Percentiles rank a stretch among this genome's conserved stretches.
Conservation (phyloP, 2,797 vertebrate genomes). For the Cuniculus paca region DNA sequence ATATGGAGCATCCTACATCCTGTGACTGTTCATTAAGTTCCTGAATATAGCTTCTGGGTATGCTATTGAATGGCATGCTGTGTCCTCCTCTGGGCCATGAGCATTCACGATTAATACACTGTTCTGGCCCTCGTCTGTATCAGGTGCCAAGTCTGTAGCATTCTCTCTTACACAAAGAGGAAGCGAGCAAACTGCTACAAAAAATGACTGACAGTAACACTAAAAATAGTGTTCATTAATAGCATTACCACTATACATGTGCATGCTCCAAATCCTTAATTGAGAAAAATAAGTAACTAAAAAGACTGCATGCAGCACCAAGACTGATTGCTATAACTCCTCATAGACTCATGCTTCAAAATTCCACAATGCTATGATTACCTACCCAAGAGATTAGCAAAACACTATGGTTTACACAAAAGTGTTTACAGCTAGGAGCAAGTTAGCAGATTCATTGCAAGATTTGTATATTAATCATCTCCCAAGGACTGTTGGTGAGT, state of each 20-base stretch:
- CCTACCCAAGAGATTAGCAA: background rate
- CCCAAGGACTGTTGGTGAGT: background rate
- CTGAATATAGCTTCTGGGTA: background rate
- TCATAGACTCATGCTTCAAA: background rate
- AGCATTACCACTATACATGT: background rate
- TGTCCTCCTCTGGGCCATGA: background rate
- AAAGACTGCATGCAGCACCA: too few species aligned
- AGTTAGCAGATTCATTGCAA: background rate
- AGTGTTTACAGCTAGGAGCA: background rate
- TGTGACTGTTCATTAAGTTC: background rate
- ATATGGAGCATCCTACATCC: background rate
- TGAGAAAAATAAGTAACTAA: background rate
- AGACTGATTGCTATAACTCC: background rate
- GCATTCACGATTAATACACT: background rate
- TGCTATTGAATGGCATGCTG: fast-evolving
- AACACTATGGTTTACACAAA: background rate
- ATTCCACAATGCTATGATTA: background rate
- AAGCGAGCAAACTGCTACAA: background rate
- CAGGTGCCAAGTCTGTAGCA: too few species aligned
- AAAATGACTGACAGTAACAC: background rate
- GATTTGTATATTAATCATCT: background rate
- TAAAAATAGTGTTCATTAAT: background rate
- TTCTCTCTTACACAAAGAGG: background rate
- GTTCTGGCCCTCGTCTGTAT: fast-evolving
- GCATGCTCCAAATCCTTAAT: background rate